A percentile compares a stretch with the other conserved stretches of the same genome.
Conservation (phyloP, 2,888 invertebrate genomes). For the Mimachlamys varia region DNA sequence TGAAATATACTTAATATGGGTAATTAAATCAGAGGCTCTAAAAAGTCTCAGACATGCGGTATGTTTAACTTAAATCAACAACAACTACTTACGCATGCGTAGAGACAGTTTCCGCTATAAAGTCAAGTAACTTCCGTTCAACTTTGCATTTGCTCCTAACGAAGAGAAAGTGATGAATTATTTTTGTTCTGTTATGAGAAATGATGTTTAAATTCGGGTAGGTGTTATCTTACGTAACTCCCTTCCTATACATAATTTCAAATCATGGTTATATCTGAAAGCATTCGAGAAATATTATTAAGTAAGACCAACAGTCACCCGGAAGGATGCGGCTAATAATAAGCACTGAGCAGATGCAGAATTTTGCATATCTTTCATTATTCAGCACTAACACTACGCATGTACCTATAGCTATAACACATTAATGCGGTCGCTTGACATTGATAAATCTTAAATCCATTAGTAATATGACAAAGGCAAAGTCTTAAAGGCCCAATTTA, state of each 20-base stretch:
- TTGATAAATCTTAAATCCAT: no score
- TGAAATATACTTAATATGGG: neutral
- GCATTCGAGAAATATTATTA: neutral
- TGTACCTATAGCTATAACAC: no score
- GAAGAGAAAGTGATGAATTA: constrained; percentile 24
- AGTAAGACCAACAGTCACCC: neutral
- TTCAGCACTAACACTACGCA: no score
- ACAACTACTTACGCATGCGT: neutral
- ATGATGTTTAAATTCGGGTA: neutral
- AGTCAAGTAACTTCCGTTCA: neutral
- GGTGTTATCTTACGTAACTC: neutral
- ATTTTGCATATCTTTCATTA: no score
- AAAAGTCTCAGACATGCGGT: neutral
- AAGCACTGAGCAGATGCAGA: no score
- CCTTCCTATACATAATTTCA: neutral
- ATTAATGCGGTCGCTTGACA: no score
- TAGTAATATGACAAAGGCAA: no score
- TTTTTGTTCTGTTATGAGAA: neutral
- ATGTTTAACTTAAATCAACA: neutral
- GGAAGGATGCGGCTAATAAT: neutral
- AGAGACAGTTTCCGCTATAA: neutral
- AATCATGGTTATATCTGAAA: neutral
- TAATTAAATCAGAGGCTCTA: neutral
- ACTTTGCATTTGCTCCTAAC: neutral
- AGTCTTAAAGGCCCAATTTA: no score